A percentile compares a stretch with the other conserved stretches of the same genome.
Evolutionary conservation across 2,113 vertebrate species (phyloP).

Genomic region (Tursiops truncatus): DNA sequence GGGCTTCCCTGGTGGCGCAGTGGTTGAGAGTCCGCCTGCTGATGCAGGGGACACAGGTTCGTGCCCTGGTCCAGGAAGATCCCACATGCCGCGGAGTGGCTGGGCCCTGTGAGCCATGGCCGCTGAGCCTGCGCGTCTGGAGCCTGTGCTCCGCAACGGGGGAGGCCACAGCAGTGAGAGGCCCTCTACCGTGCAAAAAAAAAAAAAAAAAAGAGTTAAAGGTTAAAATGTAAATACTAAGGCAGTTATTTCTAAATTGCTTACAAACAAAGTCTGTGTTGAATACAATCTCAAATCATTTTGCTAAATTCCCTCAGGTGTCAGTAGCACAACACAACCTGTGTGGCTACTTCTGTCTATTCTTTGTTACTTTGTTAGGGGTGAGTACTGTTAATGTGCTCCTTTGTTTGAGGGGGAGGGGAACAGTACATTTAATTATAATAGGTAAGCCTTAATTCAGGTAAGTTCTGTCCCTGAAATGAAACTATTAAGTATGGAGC

Average conservation of each 20-base stretch:
- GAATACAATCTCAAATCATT: background rate
- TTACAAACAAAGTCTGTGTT: background rate
- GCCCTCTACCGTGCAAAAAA: too few relatives aligned
- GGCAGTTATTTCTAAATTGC: slow-evolving; percentile 8
- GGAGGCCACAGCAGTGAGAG: too few relatives aligned
- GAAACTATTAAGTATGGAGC: background rate
- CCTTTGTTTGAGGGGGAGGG: background rate
- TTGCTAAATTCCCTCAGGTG: background rate
- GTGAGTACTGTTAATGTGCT: background rate
- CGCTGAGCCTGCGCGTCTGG: too few relatives aligned
- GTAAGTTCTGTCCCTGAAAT: background rate
- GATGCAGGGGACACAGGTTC: too few relatives aligned
- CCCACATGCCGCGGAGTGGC: too few relatives aligned
- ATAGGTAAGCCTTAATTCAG: background rate
- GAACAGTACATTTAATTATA: slow-evolving; percentile 10
- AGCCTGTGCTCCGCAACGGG: too few relatives aligned
- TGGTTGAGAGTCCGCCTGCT: too few relatives aligned
- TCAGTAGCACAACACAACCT: background rate
- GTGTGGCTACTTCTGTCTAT: background rate
- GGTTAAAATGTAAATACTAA: slow-evolving; percentile 11
- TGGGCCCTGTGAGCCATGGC: too few relatives aligned
- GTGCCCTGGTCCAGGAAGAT: too few relatives aligned
- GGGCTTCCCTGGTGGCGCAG: too few relatives aligned
- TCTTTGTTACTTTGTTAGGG: slow-evolving; percentile 16
- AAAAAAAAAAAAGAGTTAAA: background rate